Evolutionary conservation across 2,113 vertebrate species (phyloP), one percentile per base, ranked within the genome.

Genomic region (Tachuris rubrigastra): DNA sequence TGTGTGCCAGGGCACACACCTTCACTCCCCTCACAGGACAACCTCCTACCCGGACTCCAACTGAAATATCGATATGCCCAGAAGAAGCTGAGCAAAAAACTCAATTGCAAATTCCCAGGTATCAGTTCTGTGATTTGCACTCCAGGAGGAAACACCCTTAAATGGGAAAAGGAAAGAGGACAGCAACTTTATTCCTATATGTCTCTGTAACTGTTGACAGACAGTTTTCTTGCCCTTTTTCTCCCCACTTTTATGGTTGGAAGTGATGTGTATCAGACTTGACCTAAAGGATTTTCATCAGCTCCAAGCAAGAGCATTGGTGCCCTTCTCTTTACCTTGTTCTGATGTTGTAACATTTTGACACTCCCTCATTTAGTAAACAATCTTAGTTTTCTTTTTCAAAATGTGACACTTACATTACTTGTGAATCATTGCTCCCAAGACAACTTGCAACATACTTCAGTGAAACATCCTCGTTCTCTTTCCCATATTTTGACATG

Each of bases 1-100:
- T 23, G 71, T 17, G 31, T 55, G 41, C 23, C 0, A 1, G 30
- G 30, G 8, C 2, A 1, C 2, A 1, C 21, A 21, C 42, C 56
- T 28, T 37, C 33, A 1, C 8, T 12, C 6, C 35, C 20, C 44
- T 59, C 14, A 4, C 1, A 1, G 28, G 25, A 60, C 21, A 37
- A 8, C 20, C 42, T 28, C 35, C 27, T 4, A 23, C 47, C 21
- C 16, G 23, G 23, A 16, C 22, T 59, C 58, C 0, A 16, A 12
- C 3, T 55, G 30, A 21, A n/a, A 21, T n/a, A 58, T 23, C 12
- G 8, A 27, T 30, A 30, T 5, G 31, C 35, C 9, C 31, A 19
- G 37, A 75, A 47, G 55, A 63, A 75, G 7, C 56, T 41, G 33
- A 76, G 33, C 33, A 35, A 53, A 72, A 83, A 83, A 31, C 10